These are phyloP conservation scores for Lycaon pictus DNA, from an alignment of 2,113 vertebrate species.

Conservation along the genomic window DNA sequence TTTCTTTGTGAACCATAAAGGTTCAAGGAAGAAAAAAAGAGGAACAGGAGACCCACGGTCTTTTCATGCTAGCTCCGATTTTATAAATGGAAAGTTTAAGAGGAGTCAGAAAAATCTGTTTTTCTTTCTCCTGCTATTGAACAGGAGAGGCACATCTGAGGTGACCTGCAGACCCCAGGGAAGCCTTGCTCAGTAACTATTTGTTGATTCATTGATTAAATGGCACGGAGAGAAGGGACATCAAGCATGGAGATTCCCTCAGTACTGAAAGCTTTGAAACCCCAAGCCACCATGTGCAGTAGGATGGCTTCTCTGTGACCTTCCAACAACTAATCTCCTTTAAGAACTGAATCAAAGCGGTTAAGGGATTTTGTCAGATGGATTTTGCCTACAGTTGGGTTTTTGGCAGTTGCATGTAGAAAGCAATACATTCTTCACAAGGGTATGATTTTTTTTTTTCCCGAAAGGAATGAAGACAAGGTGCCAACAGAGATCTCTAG, in stretches of 20 bases:
- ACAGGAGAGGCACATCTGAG: slow-evolving; percentile 66
- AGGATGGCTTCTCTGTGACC: slow-evolving; percentile 72
- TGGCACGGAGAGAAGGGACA: slow-evolving; percentile 60
- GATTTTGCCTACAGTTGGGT: slow-evolving; percentile 76
- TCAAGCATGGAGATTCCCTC: slow-evolving; percentile 59
- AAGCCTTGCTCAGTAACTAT: slow-evolving; percentile 68
- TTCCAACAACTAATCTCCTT: slow-evolving; percentile 76
- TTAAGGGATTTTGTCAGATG: slow-evolving; percentile 70
- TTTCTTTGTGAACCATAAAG: slow-evolving; percentile 48
- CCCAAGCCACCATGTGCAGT: slow-evolving; percentile 42
- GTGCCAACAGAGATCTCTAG: slow-evolving; percentile 73
- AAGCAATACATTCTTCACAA: slow-evolving; percentile 66
- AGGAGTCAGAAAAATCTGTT: slow-evolving; percentile 69
- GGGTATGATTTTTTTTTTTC: background rate
- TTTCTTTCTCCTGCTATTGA: slow-evolving; percentile 77
- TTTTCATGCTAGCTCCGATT: slow-evolving; percentile 64
- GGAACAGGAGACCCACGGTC: slow-evolving; percentile 12
- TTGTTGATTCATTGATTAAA: slow-evolving; percentile 83
- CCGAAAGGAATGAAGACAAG: slow-evolving; percentile 71
- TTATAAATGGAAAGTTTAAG: slow-evolving; percentile 73
- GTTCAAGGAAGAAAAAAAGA: slow-evolving; percentile 14
- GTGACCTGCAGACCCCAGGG: slow-evolving; percentile 75
- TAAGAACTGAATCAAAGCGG: slow-evolving; percentile 81
- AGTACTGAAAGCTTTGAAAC: slow-evolving; percentile 72
- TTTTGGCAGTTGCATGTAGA: slow-evolving; percentile 72